Base-by-base conservation (phyloP, 2,113 vertebrate species). In the Pleuronectes platessa region DNA sequence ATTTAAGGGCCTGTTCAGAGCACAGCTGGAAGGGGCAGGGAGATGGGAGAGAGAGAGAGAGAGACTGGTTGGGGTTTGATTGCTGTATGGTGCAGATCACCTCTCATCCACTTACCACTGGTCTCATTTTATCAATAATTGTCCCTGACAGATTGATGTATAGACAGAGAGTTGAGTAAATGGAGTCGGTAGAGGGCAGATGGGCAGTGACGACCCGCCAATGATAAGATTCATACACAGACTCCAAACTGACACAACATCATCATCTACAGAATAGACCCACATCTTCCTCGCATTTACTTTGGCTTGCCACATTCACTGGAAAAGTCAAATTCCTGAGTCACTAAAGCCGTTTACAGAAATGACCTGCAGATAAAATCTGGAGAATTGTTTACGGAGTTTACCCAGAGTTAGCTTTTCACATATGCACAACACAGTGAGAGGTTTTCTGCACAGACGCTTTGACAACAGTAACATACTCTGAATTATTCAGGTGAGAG, bases 1-100 rank as follows among this genome's bases (percentile, higher is more conserved):
- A 92, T 92, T 93, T 93, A 89, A 87, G 88, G 91, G 86, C 79
- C 87, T 76, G 76, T 92, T 92, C 88, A 79, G 82, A 87, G 88
- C 90, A 81, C 87, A 91, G 90, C 87, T 90, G 88, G 90, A 88
- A 78, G 53, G 47, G 67, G 49, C 63, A 83, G 45, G 26, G 74
- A 0, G 78, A 79, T 49, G 26, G 47, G 51, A 61, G 59, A 40
- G 77, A 71, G 73, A 66, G 70, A 63, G 26, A 21, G 74, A 66
- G 70, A 67, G 35, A 21, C 27, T 5, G 79, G 68, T 70, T 76
- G 40, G 37, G 77, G 74, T 81, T 75, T 86, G 88, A 86, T 84
- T 87, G 83, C 83, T 85, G 54, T 51, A 82, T 67, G 84, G 53
- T 21, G 31, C 81, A 84, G 86, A 83, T 88, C 86, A 77, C 73